phyloP scores from a whole-genome alignment of 1,140 invertebrate species.

The Sminthurides bifidus region DNA sequence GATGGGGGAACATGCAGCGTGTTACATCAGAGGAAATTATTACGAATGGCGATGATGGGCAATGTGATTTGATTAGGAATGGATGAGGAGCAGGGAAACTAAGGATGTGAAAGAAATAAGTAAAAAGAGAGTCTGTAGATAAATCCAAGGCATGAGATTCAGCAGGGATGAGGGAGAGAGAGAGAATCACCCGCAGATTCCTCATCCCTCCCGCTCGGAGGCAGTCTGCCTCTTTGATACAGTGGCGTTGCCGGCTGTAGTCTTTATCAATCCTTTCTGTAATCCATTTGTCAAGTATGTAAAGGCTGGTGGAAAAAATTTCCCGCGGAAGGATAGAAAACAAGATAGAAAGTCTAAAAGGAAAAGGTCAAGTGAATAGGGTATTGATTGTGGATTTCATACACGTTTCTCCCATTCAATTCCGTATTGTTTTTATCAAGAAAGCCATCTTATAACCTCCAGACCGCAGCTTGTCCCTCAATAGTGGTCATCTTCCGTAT shows the following conservation, averaged over 20 bases:
- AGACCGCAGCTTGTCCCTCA: too few species aligned
- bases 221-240: background rate
- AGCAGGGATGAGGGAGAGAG: slow-evolving; percentile 12
- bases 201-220: slow-evolving; percentile 2
- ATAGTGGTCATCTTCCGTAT: too few species aligned
- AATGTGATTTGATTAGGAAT: slow-evolving; percentile 20
- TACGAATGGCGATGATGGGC: slow-evolving; percentile 2
- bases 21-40: too few species aligned
- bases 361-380: background rate
- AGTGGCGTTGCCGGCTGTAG: background rate
- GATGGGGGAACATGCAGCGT: too few species aligned
- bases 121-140: too few species aligned
- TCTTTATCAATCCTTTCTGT: background rate
- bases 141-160: too few species aligned
- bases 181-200: slow-evolving; percentile 10
- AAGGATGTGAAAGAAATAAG: slow-evolving; percentile 8
- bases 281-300: background rate
- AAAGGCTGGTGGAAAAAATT: too few species aligned
- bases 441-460: too few species aligned
- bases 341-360: too few species aligned
- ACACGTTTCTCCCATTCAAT: slow-evolving; percentile 24
- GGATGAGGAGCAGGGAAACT: background rate
- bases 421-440: slow-evolving; percentile 20
- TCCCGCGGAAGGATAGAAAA: too few species aligned
- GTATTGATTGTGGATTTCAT: slow-evolving; percentile 26